phyloP scores from a whole-genome alignment of 2,888 invertebrate genomes.

The Amaurobius ferox region DNA sequence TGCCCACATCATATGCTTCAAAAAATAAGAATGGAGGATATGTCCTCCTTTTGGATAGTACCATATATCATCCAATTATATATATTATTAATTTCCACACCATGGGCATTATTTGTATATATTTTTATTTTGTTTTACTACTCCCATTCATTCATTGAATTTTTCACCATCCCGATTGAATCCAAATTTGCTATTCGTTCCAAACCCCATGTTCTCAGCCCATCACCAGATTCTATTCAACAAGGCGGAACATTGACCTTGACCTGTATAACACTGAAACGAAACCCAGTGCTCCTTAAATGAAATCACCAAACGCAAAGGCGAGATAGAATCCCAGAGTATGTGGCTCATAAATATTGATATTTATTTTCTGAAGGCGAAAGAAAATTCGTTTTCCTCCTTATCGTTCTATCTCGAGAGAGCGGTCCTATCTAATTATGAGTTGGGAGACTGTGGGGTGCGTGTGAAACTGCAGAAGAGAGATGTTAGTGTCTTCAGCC shows the following conservation, averaged over 20 bases:
- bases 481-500: not conserved
- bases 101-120: too few relatives aligned
- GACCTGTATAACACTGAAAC: not conserved
- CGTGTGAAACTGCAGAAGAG: not conserved
- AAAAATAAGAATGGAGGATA: too few relatives aligned
- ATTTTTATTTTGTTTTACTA: too few relatives aligned
- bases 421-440: not conserved
- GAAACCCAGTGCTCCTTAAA: not conserved
- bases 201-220: not conserved
- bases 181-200: too few relatives aligned
- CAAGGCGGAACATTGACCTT: not conserved
- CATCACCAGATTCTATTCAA: not conserved
- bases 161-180: too few relatives aligned
- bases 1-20: too few relatives aligned
- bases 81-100: too few relatives aligned
- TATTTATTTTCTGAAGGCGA: slow-evolving; percentile 1
- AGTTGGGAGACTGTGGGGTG: not conserved
- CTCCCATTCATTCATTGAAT: too few relatives aligned
- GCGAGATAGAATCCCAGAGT: not conserved
- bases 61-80: too few relatives aligned
- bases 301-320: not conserved
- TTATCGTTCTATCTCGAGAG: not conserved
- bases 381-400: not conserved
- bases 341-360: not conserved
- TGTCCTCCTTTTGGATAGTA: too few relatives aligned